A percentile compares a stretch with the other conserved stretches of the same genome.
Evolutionary conservation across 2,797 vertebrate species (phyloP).

Genomic region (Passerculus sandwichensis): DNA sequence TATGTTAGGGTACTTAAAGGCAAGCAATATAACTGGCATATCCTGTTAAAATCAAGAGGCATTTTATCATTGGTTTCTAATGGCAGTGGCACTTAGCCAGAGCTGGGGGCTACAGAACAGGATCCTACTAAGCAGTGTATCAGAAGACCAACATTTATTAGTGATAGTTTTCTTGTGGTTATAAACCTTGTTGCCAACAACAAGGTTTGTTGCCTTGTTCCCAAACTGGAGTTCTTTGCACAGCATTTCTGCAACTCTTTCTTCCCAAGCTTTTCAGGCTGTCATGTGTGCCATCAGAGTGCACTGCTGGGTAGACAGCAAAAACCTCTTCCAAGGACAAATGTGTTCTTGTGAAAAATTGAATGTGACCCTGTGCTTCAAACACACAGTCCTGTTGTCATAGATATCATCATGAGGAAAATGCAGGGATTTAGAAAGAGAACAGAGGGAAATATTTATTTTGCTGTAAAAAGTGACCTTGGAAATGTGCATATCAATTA

Average conservation of each 20-base stretch:
- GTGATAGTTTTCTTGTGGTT: background rate
- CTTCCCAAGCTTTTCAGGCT: background rate
- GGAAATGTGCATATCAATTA: slow-evolving; percentile 67
- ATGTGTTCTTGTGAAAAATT: background rate
- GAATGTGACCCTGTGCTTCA: background rate
- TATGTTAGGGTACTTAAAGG: background rate
- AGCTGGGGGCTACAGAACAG: background rate
- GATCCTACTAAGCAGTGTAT: background rate
- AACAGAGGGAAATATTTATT: slow-evolving; percentile 28
- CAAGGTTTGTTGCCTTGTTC: background rate
- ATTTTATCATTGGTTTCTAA: background rate
- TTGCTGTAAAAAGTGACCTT: slow-evolving; percentile 59
- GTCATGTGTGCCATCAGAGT: background rate
- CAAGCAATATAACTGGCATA: background rate
- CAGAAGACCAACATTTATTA: background rate
- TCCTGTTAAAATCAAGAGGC: background rate
- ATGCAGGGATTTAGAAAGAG: background rate
- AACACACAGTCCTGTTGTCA: background rate
- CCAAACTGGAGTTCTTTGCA: background rate
- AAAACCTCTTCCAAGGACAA: background rate
- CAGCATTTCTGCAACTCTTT: background rate
- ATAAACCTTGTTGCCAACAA: background rate
- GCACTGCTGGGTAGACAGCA: background rate
- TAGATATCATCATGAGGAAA: background rate
- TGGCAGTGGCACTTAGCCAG: background rate